These are phyloP conservation scores for Pseudorectes ferrugineus DNA, from an alignment of 2,113 vertebrate species.

Conservation along the genomic window DNA sequence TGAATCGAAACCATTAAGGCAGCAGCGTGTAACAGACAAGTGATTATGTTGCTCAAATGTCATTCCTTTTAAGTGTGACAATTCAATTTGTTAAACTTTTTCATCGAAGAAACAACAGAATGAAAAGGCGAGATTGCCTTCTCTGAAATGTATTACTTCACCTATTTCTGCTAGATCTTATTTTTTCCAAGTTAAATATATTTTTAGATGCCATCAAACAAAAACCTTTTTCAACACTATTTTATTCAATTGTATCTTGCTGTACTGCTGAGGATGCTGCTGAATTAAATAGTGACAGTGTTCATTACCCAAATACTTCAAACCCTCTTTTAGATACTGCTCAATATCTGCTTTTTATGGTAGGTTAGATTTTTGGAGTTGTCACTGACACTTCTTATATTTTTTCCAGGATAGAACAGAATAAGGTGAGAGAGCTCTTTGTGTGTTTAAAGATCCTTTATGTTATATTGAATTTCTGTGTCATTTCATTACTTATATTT, in stretches of 20 bases:
- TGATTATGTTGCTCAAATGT: neutral
- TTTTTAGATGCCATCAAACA: neutral
- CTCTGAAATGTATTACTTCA: neutral
- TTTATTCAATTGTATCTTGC: neutral
- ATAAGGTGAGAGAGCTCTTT: neutral
- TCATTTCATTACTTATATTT: neutral
- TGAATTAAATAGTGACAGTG: neutral
- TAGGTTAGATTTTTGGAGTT: neutral
- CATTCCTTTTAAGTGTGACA: neutral
- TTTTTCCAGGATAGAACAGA: neutral
- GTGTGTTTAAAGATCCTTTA: neutral
- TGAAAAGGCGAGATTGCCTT: neutral
- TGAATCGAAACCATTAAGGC: neutral
- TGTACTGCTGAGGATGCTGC: neutral
- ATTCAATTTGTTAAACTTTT: neutral
- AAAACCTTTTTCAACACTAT: neutral
- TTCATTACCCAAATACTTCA: neutral
- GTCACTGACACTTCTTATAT: neutral
- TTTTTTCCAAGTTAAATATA: neutral
- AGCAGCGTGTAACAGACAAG: neutral
- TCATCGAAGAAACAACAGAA: neutral
- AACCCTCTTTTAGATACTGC: neutral
- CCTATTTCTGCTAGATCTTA: neutral
- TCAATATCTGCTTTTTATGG: neutral
- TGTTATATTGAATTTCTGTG: neutral